phyloP scores from a whole-genome alignment of 2,113 vertebrate genomes.

The Syngnathoides biaculeatus region DNA sequence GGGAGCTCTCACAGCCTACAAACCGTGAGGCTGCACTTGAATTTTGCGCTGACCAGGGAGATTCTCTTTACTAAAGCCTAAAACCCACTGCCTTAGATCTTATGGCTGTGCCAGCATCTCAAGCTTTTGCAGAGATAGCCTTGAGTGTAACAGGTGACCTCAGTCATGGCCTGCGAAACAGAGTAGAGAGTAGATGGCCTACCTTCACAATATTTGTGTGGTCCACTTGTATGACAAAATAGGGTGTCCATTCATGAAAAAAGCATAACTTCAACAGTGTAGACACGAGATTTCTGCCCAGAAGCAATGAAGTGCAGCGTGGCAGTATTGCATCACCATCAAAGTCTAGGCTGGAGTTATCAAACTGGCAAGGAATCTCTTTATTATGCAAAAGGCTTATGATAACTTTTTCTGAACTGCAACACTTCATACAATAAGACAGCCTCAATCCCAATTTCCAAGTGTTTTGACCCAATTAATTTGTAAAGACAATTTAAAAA shows the following conservation, averaged over 20 bases:
- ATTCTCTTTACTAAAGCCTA: slow-evolving; percentile 1
- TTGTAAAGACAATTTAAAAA: not conserved
- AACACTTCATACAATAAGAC: no score
- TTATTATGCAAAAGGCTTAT: not conserved
- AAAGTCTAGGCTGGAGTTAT: not conserved
- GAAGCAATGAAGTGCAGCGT: not conserved
- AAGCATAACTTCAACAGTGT: not conserved
- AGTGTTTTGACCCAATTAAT: not conserved
- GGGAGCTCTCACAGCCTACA: not conserved
- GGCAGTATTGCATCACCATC: not conserved
- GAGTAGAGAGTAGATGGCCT: not conserved
- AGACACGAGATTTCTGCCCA: not conserved
- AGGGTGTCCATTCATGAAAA: no score
- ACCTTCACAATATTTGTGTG: not conserved
- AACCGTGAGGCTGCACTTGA: not conserved
- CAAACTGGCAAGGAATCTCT: not conserved
- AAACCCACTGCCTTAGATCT: slow-evolving; percentile 27
- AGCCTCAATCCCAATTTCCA: no score
- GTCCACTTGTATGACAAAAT: not conserved
- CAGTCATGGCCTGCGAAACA: slow-evolving; percentile 7
- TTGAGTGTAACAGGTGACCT: slow-evolving; percentile 24
- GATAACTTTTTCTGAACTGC: not conserved
- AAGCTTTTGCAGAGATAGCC: slow-evolving; percentile 16
- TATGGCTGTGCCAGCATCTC: slow-evolving; percentile 23
- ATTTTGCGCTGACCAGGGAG: not conserved